phyloP scores from a whole-genome alignment of 2,888 invertebrate genomes.

The Trichopoda pennipes region DNA sequence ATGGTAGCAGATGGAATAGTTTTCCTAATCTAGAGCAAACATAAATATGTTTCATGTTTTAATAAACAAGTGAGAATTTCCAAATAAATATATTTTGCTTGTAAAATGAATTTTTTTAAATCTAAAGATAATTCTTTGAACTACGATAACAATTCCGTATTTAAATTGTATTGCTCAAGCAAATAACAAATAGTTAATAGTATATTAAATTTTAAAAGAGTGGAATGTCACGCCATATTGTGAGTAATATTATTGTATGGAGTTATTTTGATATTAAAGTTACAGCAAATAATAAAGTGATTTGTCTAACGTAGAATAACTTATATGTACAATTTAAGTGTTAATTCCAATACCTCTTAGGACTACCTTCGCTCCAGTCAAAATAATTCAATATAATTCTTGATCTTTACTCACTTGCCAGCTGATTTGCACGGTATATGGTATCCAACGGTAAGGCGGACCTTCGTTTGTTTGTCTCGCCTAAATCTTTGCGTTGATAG shows the following conservation, averaged over 20 bases:
- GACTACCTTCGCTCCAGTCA: neutral
- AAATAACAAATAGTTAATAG: neutral
- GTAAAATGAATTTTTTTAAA: no score
- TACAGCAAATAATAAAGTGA: neutral
- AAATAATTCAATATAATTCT: no score
- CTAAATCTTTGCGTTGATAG: conserved; percentile 94
- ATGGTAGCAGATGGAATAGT: conserved; percentile 94
- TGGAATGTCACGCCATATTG: conserved; percentile 12
- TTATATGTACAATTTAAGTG: no score
- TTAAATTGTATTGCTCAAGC: no score
- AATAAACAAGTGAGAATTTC: no score
- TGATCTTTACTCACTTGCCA: conserved; percentile 85
- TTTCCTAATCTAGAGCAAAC: conserved; percentile 83
- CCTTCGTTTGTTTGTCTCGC: conserved; percentile 85
- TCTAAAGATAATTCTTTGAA: no score
- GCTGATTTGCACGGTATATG: conserved; percentile 98
- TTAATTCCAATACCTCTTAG: no score
- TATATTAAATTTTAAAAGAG: conserved; percentile 12
- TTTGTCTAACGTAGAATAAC: no score
- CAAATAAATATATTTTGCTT: no score
- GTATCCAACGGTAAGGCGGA: conserved; percentile 80
- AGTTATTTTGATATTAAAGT: neutral
- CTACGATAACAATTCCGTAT: neutral
- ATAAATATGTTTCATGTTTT: neutral
- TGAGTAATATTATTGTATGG: neutral